Base-by-base conservation (phyloP, 2,888 invertebrate genomes). In the Diarsia brunnea region DNA sequence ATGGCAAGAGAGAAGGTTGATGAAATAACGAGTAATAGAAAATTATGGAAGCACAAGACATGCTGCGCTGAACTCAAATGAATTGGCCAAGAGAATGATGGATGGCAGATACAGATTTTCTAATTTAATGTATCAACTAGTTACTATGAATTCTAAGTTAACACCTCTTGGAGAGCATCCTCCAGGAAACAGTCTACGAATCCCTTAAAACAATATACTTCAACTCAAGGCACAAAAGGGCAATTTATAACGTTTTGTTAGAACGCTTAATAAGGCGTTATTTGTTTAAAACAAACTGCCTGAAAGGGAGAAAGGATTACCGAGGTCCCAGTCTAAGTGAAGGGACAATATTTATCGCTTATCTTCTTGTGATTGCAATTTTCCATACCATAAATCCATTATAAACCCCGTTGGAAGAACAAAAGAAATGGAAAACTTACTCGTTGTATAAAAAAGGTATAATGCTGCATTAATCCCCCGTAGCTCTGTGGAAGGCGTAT, bases 231-330 rank as follows among this genome's bases (percentile, higher is more conserved):
- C 84, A 84, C 87, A 86, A 87, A 87, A 81, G 86, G 80, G 86
- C 90, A 89, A 91, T 91, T 91, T 90, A 91, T 90, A 90, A 89
- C 87, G 86, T 91, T 90, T 90, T 89, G 87, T 90, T 89, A 87
- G 83, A 87, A 86, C 85, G 79, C 87, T 89, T 89, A 88, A 88
- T 84, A 89, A 81, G 75, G 78, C 83, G 73, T 82, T 88, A 89
- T 91, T 91, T 91, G 88, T 90, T 89, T 90, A 74, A 88, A 88
- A 89, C 89, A 85, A 90, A 87, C 86, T 72, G 86, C 67, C 80
- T 88, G 83, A 73, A 79, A 79, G 79, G 84, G 80, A 77, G 72
- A 60, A 85, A 66, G 81, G 75, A 78, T 78, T 78, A 70, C 67
- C 24, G 69, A 69, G 77, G 71, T 69, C 68, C 66, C 38, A 65